These are phyloP conservation scores for Heliocidaris erythrogramma DNA, from an alignment of 35 echinoderm and acorn worm species.

Conservation along the genomic window DNA sequence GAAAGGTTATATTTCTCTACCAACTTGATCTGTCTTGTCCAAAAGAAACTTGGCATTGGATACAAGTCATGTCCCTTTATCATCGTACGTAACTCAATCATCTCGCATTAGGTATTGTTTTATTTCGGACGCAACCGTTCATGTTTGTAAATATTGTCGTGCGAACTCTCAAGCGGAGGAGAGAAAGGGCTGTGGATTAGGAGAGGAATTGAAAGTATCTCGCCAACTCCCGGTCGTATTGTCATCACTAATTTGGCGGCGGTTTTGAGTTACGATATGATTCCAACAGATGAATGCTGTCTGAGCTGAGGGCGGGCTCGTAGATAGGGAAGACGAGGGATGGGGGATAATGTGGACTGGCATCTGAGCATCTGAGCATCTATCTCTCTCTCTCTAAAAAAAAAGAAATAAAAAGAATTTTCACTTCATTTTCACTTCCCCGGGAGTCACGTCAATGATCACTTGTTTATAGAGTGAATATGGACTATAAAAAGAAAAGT, in stretches of 20 bases:
- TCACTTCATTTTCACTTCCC: no score
- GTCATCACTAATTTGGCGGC: constrained; percentile 26
- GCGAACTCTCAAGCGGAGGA: background rate
- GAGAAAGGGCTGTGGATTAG: background rate
- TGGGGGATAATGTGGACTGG: background rate
- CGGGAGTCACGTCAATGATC: no score
- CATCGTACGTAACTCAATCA: background rate
- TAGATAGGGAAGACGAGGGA: background rate
- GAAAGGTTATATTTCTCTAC: no score
- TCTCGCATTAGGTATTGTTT: background rate
- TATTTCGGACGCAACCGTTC: background rate
- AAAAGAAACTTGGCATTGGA: no score
- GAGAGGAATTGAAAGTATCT: constrained; percentile 38
- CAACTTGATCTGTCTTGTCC: no score
- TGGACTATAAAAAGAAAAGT: no score
- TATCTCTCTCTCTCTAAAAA: no score
- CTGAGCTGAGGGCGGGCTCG: background rate
- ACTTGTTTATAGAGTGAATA: no score
- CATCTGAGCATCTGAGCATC: no score
- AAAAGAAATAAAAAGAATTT: no score
- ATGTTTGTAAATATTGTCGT: background rate
- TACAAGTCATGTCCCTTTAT: no score
- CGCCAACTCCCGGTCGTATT: constrained; percentile 20
- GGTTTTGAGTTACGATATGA: constrained; percentile 28
- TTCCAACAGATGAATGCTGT: background rate